Evolutionary conservation across 1,140 invertebrate genomes (phyloP).

Genomic region (Zophobas atratus): DNA sequence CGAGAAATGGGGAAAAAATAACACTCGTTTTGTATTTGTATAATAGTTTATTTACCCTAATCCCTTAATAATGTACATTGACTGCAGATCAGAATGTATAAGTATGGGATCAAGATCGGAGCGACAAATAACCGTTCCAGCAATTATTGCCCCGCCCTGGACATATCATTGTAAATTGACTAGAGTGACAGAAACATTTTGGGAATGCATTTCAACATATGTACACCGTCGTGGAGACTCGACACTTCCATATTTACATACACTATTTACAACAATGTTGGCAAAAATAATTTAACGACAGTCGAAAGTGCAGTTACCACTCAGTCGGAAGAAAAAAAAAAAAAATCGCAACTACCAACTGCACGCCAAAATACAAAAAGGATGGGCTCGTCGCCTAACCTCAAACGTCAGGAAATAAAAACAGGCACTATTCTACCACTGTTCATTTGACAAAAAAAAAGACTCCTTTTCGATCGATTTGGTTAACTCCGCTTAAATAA

Average conservation of each 20-base stretch:
- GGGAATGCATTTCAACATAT: constrained; percentile 57
- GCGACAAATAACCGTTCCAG: constrained; percentile 9
- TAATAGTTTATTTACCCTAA: constrained; percentile 55
- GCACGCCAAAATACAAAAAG: constrained; percentile 26
- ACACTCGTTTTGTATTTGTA: background rate
- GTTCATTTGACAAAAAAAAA: constrained; percentile 30
- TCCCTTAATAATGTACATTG: constrained; percentile 57
- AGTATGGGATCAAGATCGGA: constrained; percentile 45
- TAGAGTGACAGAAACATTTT: constrained; percentile 56
- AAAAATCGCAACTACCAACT: constrained; percentile 25
- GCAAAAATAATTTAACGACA: constrained; percentile 41
- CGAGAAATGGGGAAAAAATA: background rate
- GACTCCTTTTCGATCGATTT: background rate
- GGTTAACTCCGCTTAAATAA: constrained; percentile 29
- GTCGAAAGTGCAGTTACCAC: constrained; percentile 40
- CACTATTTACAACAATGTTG: constrained; percentile 47
- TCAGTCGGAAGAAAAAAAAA: constrained; percentile 30
- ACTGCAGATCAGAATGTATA: constrained; percentile 56
- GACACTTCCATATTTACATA: constrained; percentile 53
- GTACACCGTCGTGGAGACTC: constrained; percentile 44
- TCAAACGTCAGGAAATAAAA: constrained; percentile 8
- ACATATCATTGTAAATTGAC: constrained; percentile 51
- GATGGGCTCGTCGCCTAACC: background rate
- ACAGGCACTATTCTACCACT: constrained; percentile 38
- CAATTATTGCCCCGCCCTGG: constrained; percentile 2